These are phyloP conservation scores for Origma solitaria DNA, from an alignment of 2,113 vertebrate species.

Conservation along the genomic window DNA sequence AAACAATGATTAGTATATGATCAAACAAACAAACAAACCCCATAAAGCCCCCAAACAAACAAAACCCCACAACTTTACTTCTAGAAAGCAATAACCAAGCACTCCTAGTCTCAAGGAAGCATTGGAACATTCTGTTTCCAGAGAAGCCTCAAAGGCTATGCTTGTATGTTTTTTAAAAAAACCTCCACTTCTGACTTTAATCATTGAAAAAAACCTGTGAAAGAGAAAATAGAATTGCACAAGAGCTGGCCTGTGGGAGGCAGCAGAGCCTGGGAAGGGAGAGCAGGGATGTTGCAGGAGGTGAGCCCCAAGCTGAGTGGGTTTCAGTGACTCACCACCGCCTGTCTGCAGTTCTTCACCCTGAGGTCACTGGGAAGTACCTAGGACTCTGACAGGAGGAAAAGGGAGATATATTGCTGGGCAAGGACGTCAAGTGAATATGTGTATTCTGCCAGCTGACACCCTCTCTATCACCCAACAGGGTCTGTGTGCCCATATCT, in stretches of 20 bases:
- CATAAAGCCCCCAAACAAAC: background rate
- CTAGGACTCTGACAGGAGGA: background rate
- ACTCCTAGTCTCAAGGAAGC: background rate
- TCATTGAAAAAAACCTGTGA: background rate
- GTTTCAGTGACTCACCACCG: background rate
- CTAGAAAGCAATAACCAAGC: background rate
- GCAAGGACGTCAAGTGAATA: background rate
- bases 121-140: background rate
- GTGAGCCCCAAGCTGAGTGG: fast-evolving
- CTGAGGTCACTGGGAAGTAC: background rate
- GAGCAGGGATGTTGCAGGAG: background rate
- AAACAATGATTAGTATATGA: background rate
- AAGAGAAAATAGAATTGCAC: background rate
- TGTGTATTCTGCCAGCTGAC: background rate
- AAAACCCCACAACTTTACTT: background rate
- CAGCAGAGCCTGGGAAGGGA: background rate
- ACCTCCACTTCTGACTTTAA: background rate
- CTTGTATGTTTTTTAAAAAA: background rate
- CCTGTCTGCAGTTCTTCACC: background rate
- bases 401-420: background rate
- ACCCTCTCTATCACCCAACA: background rate
- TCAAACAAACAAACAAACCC: background rate
- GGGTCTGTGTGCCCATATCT: background rate
- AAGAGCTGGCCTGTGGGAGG: background rate
- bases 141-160: background rate